Evolutionary conservation across 2,888 invertebrate species (phyloP).

Genomic region (Gymnoscelis rufifasciata): DNA sequence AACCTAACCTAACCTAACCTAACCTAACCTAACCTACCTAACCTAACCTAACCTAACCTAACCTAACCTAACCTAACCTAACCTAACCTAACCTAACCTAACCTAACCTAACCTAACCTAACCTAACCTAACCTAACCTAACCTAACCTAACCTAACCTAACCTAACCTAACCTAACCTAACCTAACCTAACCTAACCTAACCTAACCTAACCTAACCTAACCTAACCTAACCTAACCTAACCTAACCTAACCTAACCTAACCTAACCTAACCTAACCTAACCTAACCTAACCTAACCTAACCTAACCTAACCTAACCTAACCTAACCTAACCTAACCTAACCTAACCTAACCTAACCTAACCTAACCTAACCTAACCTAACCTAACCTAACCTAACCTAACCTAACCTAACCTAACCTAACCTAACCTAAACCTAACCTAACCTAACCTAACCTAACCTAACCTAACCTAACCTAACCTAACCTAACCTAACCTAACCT

Average conservation of each 20-base stretch:
- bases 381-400: constrained; percentile 30
- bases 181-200: constrained; percentile 24
- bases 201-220: constrained; percentile 28
- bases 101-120: constrained; percentile 28
- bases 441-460: constrained; percentile 5
- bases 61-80: constrained; percentile 29
- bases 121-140: constrained; percentile 29
- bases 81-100: constrained; percentile 28
- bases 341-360: constrained; percentile 31
- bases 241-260: constrained; percentile 30
- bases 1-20: too few species aligned
- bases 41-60: constrained; percentile 28
- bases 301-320: constrained; percentile 30
- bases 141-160: constrained; percentile 20
- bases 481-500: not conserved
- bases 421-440: constrained; percentile 11
- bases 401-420: constrained; percentile 25
- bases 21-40: constrained; percentile 29
- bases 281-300: constrained; percentile 31
- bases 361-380: constrained; percentile 28
- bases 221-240: constrained; percentile 28
- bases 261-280: constrained; percentile 32
- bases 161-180: constrained; percentile 25
- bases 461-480: not conserved
- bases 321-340: constrained; percentile 32